phyloP scores from a whole-genome alignment of 2,888 invertebrate genomes.

The Ophonus ardosiacus region DNA sequence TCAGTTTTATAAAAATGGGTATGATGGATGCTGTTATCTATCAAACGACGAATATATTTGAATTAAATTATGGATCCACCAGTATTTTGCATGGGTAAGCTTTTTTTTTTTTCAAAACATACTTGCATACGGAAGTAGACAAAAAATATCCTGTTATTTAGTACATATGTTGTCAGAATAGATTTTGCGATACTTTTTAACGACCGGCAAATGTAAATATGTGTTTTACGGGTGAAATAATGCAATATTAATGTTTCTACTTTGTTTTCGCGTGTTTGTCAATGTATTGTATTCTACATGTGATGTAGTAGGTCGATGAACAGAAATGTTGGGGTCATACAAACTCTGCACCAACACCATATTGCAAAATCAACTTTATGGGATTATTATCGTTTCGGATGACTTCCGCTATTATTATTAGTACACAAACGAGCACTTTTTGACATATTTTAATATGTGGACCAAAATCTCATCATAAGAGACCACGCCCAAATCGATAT shows the following conservation, averaged over 20 bases:
- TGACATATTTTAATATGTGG: conserved; percentile 58
- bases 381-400: background rate
- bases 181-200: background rate
- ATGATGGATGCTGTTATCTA: conserved; percentile 59
- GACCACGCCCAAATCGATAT: conserved; percentile 63
- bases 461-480: conserved; percentile 56
- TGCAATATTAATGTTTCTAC: background rate
- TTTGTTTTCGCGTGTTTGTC: conserved; percentile 3
- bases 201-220: background rate
- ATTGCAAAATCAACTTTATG: background rate
- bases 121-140: background rate
- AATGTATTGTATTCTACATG: conserved; percentile 15
- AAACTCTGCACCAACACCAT: conserved; percentile 1
- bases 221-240: background rate
- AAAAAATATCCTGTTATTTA: background rate
- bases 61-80: conserved; percentile 73
- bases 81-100: conserved; percentile 73
- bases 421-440: background rate
- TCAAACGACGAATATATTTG: conserved; percentile 66
- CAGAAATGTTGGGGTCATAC: conserved; percentile 5
- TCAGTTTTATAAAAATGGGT: conserved; percentile 56
- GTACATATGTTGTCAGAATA: background rate
- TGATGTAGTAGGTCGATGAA: conserved; percentile 36
- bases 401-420: background rate
- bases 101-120: conserved; percentile 46